phyloP scores from a whole-genome alignment of 1,140 invertebrate genomes.

The Lasaia peninsularis region DNA sequence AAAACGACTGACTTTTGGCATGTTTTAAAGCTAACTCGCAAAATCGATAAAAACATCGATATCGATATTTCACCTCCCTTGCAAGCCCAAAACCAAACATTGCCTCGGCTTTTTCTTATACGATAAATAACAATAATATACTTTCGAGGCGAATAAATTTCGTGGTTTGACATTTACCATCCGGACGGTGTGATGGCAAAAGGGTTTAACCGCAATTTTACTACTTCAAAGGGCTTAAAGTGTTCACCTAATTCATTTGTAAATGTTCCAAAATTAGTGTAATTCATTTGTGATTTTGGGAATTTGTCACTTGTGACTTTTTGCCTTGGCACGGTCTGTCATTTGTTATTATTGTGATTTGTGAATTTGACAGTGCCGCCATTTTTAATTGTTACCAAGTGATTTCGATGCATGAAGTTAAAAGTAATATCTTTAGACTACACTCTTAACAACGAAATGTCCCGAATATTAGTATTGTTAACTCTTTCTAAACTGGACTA shows the following conservation, averaged over 20 bases:
- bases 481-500: too few species aligned
- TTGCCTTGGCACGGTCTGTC: too few species aligned
- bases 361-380: too few species aligned
- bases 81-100: not conserved
- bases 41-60: not conserved
- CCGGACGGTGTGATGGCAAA: not conserved
- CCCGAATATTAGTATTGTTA: too few species aligned
- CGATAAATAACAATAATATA: constrained; percentile 5
- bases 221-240: not conserved
- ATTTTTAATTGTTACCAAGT: too few species aligned
- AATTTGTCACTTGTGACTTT: too few species aligned
- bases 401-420: too few species aligned
- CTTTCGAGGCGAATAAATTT: constrained; percentile 4
- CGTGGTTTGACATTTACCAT: constrained; percentile 9
- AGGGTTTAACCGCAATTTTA: constrained; percentile 6
- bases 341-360: too few species aligned
- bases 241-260: not conserved
- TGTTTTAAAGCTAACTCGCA: too few species aligned
- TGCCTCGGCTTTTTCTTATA: not conserved
- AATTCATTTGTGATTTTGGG: not conserved
- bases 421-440: too few species aligned
- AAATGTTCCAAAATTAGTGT: not conserved
- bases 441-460: too few species aligned
- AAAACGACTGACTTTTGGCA: too few species aligned
- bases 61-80: not conserved